These are phyloP conservation scores for Venustoraphidia nigricollis DNA, from an alignment of 2,888 invertebrate species.

Conservation along the genomic window DNA sequence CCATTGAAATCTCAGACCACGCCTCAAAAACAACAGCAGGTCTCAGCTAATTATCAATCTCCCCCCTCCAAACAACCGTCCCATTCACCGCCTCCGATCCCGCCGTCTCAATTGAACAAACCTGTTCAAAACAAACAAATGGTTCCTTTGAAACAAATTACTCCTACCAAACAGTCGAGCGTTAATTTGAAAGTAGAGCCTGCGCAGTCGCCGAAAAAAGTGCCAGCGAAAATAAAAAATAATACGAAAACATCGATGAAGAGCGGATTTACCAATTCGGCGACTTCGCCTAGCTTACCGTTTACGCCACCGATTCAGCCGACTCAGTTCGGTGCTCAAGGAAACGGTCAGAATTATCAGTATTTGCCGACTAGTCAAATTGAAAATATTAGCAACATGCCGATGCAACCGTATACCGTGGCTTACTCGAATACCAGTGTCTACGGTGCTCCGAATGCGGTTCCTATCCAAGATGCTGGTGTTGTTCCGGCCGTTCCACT, in stretches of 20 bases:
- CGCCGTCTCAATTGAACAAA: not conserved
- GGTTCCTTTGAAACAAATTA: not conserved
- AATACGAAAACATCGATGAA: slow-evolving; percentile 15
- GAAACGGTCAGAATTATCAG: slow-evolving; percentile 7
- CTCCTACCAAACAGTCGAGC: not conserved
- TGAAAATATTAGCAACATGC: slow-evolving; percentile 12
- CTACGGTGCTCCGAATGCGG: slow-evolving; percentile 4
- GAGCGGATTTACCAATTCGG: slow-evolving; percentile 19
- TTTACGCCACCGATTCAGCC: slow-evolving; percentile 10
- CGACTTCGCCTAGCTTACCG: slow-evolving; percentile 27
- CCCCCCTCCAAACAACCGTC: not conserved
- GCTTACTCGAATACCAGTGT: slow-evolving; percentile 1
- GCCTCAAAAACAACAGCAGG: too few species aligned
- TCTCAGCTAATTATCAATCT: not conserved
- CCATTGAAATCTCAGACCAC: too few species aligned
- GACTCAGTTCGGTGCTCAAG: not conserved
- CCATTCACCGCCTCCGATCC: not conserved
- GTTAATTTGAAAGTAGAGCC: slow-evolving; percentile 5
- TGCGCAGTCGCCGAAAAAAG: slow-evolving; percentile 8
- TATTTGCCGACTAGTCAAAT: slow-evolving; percentile 8
- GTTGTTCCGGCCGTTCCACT: slow-evolving; percentile 9
- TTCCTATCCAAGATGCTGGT: slow-evolving; percentile 9
- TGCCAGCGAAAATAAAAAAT: slow-evolving; percentile 4
- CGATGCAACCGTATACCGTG: slow-evolving; percentile 12
- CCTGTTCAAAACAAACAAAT: not conserved